Percentiles rank a stretch among this genome's conserved stretches.
These are phyloP conservation scores for Spatula clypeata DNA, from an alignment of 2,797 vertebrate genomes.

Conservation along the genomic window DNA sequence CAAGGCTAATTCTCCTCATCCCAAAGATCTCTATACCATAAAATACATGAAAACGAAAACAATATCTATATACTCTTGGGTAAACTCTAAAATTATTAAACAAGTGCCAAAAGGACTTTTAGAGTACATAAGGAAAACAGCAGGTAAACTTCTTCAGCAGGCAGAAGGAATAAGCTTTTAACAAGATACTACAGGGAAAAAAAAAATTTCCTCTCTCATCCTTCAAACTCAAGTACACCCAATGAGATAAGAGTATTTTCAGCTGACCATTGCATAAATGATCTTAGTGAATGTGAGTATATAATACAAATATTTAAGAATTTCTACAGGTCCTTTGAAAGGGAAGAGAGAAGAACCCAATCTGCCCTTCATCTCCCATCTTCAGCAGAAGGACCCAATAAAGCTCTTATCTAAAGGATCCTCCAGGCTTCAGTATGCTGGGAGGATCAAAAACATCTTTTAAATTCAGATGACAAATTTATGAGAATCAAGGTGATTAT, in stretches of 20 bases:
- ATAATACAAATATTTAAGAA: background rate
- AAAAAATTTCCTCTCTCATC: background rate
- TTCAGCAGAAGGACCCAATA: rapidly evolving
- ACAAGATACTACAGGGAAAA: background rate
- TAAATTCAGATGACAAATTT: background rate
- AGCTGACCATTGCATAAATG: background rate
- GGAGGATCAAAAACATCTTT: background rate
- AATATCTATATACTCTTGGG: background rate
- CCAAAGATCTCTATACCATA: background rate
- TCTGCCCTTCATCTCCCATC: background rate
- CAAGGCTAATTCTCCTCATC: background rate
- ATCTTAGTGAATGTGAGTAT: background rate
- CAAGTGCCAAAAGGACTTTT: background rate
- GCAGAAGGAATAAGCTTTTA: background rate
- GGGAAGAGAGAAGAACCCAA: background rate
- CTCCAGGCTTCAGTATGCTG: background rate
- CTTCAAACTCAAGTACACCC: background rate
- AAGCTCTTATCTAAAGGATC: background rate
- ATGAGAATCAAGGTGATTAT: background rate
- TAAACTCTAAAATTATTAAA: background rate
- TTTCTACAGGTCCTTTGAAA: background rate
- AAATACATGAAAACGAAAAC: constrained; percentile 1
- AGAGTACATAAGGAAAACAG: background rate
- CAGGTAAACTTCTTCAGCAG: background rate
- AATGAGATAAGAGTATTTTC: background rate